Percentiles rank a stretch among this genome's conserved stretches.
Evolutionary conservation across 2,888 invertebrate genomes (phyloP).

Genomic region (Osmoderma eremita): DNA sequence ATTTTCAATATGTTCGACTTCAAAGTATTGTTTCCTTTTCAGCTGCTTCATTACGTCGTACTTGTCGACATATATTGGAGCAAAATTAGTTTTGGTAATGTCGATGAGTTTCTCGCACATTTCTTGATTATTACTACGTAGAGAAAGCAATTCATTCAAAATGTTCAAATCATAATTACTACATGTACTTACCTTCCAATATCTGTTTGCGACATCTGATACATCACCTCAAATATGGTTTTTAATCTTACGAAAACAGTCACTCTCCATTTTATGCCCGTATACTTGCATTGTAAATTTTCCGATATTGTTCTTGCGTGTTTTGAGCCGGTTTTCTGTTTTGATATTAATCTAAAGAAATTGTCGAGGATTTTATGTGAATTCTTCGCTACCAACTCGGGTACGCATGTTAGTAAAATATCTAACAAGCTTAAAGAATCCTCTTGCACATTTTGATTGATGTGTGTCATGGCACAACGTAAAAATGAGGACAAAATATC

Average conservation of each 20-base stretch:
- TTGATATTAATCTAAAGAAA: slow-evolving; percentile 88
- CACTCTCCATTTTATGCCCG: slow-evolving; percentile 81
- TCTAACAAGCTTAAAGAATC: slow-evolving; percentile 85
- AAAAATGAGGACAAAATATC: slow-evolving; percentile 81
- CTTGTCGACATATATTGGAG: slow-evolving; percentile 26
- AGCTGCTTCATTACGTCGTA: slow-evolving; percentile 1
- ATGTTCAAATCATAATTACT: too few species aligned
- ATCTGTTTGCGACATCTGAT: neutral
- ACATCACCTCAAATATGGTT: slow-evolving; percentile 65
- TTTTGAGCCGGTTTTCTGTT: slow-evolving; percentile 71
- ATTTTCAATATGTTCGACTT: slow-evolving; percentile 45
- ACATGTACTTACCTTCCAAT: slow-evolving; percentile 53
- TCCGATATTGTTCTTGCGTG: slow-evolving; percentile 76
- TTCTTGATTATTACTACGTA: slow-evolving; percentile 6
- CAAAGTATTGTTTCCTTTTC: neutral
- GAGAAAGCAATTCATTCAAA: too few species aligned
- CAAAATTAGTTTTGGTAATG: neutral
- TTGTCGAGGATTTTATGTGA: slow-evolving; percentile 79
- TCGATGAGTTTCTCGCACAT: slow-evolving; percentile 26
- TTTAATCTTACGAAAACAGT: slow-evolving; percentile 79
- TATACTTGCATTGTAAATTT: slow-evolving; percentile 76
- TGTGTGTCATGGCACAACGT: slow-evolving; percentile 91
- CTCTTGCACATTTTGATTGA: slow-evolving; percentile 81
- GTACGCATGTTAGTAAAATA: slow-evolving; percentile 75
- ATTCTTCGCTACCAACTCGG: slow-evolving; percentile 73